Conservation (phyloP, 1,140 invertebrate genomes). For the Nixonia krombeini region DNA sequence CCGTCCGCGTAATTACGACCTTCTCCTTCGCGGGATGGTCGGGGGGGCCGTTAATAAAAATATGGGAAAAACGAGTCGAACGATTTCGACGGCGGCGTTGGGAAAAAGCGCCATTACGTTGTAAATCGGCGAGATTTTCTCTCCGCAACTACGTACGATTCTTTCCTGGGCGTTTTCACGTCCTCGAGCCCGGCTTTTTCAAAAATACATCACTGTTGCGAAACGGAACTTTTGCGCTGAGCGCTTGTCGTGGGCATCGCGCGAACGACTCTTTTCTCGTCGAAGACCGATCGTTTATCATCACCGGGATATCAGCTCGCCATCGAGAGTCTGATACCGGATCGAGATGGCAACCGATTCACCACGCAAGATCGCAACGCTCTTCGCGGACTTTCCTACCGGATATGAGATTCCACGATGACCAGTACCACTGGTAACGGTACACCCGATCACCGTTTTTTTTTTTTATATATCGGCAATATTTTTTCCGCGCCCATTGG, state of each 20-base stretch:
- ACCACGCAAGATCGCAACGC: conserved; percentile 13
- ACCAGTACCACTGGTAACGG: conserved; percentile 39
- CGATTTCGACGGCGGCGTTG: no score
- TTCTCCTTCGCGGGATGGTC: no score
- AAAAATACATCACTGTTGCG: no score
- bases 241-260: conserved; percentile 7
- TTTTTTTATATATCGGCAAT: conserved; percentile 40
- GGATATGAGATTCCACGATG: conserved; percentile 33
- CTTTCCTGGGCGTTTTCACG: no score
- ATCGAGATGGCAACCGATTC: conserved; percentile 9
- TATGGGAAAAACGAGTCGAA: no score
- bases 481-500: conserved; percentile 20
- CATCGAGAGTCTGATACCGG: conserved; percentile 3
- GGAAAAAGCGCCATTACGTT: no score
- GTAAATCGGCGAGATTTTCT: no score
- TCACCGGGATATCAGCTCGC: conserved; percentile 3
- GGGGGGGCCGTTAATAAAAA: no score
- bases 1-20: no score
- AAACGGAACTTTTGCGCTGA: neutral
- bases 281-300: conserved; percentile 21
- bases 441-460: no score
- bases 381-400: conserved; percentile 27
- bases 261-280: conserved; percentile 1
- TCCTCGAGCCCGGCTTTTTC: no score
- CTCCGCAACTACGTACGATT: no score